Conservation (phyloP, 2,888 invertebrate genomes). For the Alviniconcha strummeri region DNA sequence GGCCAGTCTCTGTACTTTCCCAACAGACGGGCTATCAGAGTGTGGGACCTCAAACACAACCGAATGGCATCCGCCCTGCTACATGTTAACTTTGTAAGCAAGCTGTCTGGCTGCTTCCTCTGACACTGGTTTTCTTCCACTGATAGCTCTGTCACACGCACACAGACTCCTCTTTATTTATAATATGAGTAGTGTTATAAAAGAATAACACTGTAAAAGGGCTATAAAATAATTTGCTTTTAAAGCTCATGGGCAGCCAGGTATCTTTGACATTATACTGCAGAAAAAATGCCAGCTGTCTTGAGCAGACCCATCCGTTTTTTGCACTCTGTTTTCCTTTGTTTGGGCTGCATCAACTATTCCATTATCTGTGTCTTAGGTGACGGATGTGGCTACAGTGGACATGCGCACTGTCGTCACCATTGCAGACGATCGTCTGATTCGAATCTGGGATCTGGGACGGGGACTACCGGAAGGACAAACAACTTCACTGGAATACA, state of each 20-base stretch:
- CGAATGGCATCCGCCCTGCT: constrained; percentile 18
- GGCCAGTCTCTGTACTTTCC: constrained; percentile 48
- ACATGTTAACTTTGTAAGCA: not conserved
- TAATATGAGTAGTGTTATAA: too few relatives aligned
- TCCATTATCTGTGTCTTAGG: not conserved
- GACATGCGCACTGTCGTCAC: constrained; percentile 34
- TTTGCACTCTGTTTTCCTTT: too few relatives aligned
- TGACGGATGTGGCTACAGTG: constrained; percentile 8
- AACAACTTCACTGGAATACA: not conserved
- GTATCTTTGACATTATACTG: too few relatives aligned
- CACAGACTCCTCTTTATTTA: too few relatives aligned
- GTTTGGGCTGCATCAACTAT: too few relatives aligned
- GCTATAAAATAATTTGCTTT: too few relatives aligned
- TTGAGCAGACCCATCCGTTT: too few relatives aligned
- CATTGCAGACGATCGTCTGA: constrained; percentile 20
- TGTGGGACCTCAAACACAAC: constrained; percentile 22
- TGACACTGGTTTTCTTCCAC: too few relatives aligned
- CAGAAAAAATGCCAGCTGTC: too few relatives aligned
- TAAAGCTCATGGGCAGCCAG: too few relatives aligned
- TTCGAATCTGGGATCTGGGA: constrained; percentile 22
- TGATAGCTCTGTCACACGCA: too few relatives aligned
- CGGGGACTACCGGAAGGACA: constrained; percentile 12
- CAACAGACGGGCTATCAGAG: constrained; percentile 30
- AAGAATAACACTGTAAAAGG: too few relatives aligned
- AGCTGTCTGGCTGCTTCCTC: not conserved